Conservation (phyloP, 2,888 invertebrate species). For the Eupithecia subumbrata region DNA sequence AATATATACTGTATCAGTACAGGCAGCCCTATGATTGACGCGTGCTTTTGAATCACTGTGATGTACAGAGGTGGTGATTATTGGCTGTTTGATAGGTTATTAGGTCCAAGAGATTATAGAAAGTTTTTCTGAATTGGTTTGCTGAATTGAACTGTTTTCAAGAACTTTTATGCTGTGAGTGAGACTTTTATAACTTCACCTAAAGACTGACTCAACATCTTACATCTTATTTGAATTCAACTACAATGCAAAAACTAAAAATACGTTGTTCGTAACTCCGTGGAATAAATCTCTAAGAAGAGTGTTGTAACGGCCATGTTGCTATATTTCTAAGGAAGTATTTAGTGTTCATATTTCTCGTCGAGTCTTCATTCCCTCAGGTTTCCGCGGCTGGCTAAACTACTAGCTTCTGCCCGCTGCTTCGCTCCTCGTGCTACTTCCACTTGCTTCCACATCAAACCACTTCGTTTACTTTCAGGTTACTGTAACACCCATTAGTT, state of each 20-base stretch:
- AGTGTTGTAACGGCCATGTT: conserved; percentile 37
- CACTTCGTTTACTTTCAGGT: too few relatives aligned
- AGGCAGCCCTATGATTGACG: not conserved
- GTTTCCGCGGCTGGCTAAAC: not conserved
- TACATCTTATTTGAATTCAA: too few relatives aligned
- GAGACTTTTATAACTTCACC: too few relatives aligned
- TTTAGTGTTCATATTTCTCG: conserved; percentile 41
- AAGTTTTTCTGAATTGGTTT: not conserved
- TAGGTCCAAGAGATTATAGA: not conserved
- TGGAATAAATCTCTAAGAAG: conserved; percentile 33
- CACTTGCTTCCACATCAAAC: not conserved
- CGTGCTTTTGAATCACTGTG: not conserved
- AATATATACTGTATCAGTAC: not conserved
- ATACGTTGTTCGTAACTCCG: not conserved
- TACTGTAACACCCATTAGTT: too few relatives aligned
- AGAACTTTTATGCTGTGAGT: too few relatives aligned
- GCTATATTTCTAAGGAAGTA: conserved; percentile 32
- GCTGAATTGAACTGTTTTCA: not conserved
- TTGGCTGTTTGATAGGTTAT: not conserved
- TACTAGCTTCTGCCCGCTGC: not conserved
- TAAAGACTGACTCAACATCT: too few relatives aligned
- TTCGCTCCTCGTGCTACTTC: not conserved
- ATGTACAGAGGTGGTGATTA: not conserved
- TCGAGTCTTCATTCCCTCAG: conserved; percentile 34
- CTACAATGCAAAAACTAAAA: too few relatives aligned